These are phyloP conservation scores for Psilopogon haemacephalus DNA, from an alignment of 2,113 vertebrate genomes.

Conservation along the genomic window DNA sequence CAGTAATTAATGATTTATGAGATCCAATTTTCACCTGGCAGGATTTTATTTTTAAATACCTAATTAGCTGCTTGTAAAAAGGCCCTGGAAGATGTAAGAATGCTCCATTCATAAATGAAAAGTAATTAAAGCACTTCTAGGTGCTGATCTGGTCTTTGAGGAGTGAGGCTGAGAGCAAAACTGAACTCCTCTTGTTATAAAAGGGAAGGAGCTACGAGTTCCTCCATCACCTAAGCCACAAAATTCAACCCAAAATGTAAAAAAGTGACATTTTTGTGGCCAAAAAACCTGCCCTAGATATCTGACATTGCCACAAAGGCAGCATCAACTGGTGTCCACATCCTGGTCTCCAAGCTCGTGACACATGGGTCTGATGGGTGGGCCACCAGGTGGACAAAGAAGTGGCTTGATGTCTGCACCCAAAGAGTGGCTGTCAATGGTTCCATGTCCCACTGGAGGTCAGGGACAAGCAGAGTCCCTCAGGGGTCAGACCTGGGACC, in stretches of 20 bases:
- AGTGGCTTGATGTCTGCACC: too few relatives aligned
- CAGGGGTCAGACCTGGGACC: too few relatives aligned
- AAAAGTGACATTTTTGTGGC: not conserved
- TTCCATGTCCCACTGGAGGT: too few relatives aligned
- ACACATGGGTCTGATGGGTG: too few relatives aligned
- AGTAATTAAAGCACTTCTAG: not conserved
- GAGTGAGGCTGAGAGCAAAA: not conserved
- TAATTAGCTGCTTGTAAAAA: not conserved
- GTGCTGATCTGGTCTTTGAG: not conserved
- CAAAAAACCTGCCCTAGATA: not conserved
- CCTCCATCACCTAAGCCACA: not conserved
- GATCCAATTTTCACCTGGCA: not conserved
- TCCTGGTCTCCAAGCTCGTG: too few relatives aligned
- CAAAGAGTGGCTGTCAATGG: too few relatives aligned
- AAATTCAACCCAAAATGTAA: not conserved
- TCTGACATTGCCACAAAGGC: not conserved
- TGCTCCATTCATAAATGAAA: not conserved
- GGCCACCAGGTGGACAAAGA: too few relatives aligned
- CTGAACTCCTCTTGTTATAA: not conserved
- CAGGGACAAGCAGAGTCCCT: too few relatives aligned
- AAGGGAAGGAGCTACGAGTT: not conserved
- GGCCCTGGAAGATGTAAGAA: not conserved
- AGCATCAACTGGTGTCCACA: too few relatives aligned
- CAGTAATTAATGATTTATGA: not conserved
- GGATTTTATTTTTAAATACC: conserved; percentile 24